A percentile compares a stretch with the other conserved stretches of the same genome.
Conservation (phyloP, 2,888 invertebrate genomes). For the Trichogramma dendrolimi region DNA sequence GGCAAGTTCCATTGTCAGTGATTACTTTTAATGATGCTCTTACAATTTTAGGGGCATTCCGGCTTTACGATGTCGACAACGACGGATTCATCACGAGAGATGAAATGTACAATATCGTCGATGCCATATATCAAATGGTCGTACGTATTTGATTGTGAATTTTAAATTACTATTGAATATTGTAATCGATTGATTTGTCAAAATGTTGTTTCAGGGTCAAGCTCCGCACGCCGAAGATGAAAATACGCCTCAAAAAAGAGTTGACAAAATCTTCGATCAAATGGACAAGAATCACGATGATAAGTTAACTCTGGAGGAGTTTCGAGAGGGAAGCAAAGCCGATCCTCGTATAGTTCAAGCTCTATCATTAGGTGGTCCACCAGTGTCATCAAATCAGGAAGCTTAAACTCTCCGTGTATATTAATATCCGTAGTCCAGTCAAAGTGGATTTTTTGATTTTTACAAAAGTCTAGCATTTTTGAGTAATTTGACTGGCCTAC, state of each 20-base stretch:
- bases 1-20: too few species aligned
- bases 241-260: conserved; percentile 90
- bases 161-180: neutral
- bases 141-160: conserved; percentile 58
- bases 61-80: conserved; percentile 92
- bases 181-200: neutral
- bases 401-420: conserved; percentile 13
- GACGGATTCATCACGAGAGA: conserved; percentile 93
- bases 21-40: neutral
- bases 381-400: conserved; percentile 4
- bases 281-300: conserved; percentile 99
- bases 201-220: conserved; percentile 65
- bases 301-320: conserved; percentile 90
- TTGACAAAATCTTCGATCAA: conserved; percentile 97
- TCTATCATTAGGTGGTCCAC: conserved; percentile 71
- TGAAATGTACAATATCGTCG: conserved; percentile 96
- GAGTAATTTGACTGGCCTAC: too few species aligned
- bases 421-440: neutral
- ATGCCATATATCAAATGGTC: conserved; percentile 98
- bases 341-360: conserved; percentile 98
- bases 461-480: neutral
- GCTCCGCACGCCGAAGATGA: conserved; percentile 84
- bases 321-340: conserved; percentile 95
- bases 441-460: neutral
- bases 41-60: conserved; percentile 80